These are phyloP conservation scores for Solea solea DNA, from an alignment of 2,113 vertebrate species.

Conservation along the genomic window DNA sequence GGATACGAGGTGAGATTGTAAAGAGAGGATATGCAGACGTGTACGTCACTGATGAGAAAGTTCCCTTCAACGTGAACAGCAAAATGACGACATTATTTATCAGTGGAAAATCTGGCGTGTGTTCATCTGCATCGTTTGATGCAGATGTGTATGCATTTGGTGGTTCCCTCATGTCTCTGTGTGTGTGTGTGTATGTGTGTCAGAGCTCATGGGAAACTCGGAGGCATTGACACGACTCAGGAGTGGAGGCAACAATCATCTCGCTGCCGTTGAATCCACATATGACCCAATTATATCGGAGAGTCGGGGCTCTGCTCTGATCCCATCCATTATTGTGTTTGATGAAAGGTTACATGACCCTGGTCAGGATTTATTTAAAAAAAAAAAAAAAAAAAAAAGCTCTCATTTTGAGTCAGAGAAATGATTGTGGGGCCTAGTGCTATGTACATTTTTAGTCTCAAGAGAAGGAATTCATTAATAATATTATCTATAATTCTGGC, in stretches of 20 bases:
- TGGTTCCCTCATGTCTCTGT: conserved; percentile 1
- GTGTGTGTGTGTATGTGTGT: conserved; percentile 4
- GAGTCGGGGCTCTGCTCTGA: conserved; percentile 19
- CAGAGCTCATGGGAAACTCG: conserved; percentile 62
- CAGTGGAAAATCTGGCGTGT: conserved; percentile 21
- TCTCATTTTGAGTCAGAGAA: not conserved
- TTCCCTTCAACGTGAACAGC: conserved; percentile 25
- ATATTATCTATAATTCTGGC: too few species aligned
- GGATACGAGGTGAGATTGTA: not conserved
- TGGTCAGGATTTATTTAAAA: not conserved
- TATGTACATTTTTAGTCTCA: not conserved
- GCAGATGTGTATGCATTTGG: conserved; percentile 10
- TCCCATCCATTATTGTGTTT: conserved; percentile 22
- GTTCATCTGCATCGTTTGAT: too few species aligned
- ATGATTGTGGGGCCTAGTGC: not conserved
- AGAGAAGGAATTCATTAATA: not conserved
- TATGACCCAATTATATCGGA: conserved; percentile 37
- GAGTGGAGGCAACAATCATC: conserved; percentile 54
- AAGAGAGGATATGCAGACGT: not conserved
- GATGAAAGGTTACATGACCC: conserved; percentile 2
- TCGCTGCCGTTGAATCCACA: conserved; percentile 38
- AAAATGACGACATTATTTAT: conserved; percentile 32
- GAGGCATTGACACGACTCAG: conserved; percentile 24
- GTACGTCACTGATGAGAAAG: conserved; percentile 31
- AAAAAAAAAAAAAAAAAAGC: too few species aligned